Evolutionary conservation across 2,888 invertebrate species (phyloP), one percentile per base, ranked within the genome.

Genomic region (Agriotes lineatus): DNA sequence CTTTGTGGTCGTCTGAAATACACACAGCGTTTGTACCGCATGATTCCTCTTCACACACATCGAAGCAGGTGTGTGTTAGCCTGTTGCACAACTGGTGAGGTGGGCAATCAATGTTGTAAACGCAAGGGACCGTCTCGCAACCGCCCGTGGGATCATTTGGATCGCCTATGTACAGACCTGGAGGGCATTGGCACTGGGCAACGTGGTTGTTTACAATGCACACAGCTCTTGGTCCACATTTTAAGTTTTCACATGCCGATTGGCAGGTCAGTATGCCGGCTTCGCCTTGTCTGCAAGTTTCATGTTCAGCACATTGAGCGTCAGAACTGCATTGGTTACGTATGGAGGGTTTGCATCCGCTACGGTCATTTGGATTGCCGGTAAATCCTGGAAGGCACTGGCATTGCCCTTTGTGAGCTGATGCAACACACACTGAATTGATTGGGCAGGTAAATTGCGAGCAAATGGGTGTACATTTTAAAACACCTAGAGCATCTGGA

Each of bases 21-120:
- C 96, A 96, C 12, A 96, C 93, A 6, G 96, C 94, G 82, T 96
- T 95, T 14, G 89, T 89, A 0, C 96, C 96, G 78, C 96, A 96
- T 1, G 93, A 90, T 74, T 93, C 91, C 80, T 92, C 91, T 71
- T 90, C 89, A 79, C 96, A 96, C 5, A 92, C 93, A 80, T 93
- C 91, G 77, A 90, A 89, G 78, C 96, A 96, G 18, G 91, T 91
- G 80, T 95, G 93, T 0, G 93, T 92, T 80, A 95, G 85, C 59
- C 96, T 88, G 80, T 96, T 92, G 81, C 96, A 96, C 60, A 94
- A 85, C 81, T 96, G 93, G 65, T 90, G 88, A 0, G 90, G 85
- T 30, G 93, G 91, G 79, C 96, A 96, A 79, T 95, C 95, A 52
- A 90, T 89, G 79, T 95, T 95, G 81, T 95, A 95, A 35, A 95